Evolutionary conservation across 2,888 invertebrate genomes (phyloP).

Genomic region (Asteroscopus sphinx): DNA sequence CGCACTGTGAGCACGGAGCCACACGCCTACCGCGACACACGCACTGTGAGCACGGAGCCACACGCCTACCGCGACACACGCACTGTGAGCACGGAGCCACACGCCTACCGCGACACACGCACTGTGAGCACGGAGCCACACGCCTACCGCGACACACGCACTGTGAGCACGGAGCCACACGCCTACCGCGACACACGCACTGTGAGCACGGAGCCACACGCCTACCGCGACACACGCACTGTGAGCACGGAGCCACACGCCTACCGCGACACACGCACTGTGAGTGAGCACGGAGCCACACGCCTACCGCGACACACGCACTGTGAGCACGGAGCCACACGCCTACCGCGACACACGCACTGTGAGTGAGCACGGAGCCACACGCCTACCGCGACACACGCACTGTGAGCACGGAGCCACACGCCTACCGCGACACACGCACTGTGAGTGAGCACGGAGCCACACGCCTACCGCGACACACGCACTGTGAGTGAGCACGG

Average conservation of each 20-base stretch:
- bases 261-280: constrained; percentile 32
- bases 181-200: constrained; percentile 30
- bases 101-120: not conserved
- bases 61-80: constrained; percentile 42
- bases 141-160: constrained; percentile 33
- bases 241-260: constrained; percentile 22
- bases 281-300: constrained; percentile 46
- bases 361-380: constrained; percentile 17
- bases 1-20: constrained; percentile 13
- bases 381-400: constrained; percentile 35
- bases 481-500: no score
- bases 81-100: no score
- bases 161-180: constrained; percentile 45
- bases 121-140: constrained; percentile 19
- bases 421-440: constrained; percentile 38
- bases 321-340: no score
- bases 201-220: no score
- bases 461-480: not conserved
- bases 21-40: constrained; percentile 34
- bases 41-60: constrained; percentile 31
- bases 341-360: not conserved
- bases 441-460: no score
- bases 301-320: constrained; percentile 36
- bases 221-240: not conserved
- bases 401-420: constrained; percentile 37